Evolutionary conservation across 2,797 vertebrate species (phyloP).

Genomic region (Saxicola maurus): DNA sequence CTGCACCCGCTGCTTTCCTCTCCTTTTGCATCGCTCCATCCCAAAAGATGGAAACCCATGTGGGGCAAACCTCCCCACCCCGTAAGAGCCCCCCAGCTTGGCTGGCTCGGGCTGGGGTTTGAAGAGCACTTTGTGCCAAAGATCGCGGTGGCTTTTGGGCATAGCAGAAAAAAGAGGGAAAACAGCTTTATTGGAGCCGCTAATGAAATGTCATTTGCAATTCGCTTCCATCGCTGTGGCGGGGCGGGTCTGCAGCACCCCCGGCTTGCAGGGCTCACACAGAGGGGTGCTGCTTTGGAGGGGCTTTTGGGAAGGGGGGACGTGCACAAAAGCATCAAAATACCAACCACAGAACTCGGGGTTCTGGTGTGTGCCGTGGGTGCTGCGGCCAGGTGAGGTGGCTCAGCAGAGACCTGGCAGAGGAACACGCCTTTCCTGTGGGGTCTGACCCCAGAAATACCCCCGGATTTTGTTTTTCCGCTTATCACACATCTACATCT

Average conservation of each 20-base stretch:
- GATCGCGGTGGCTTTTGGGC: slow-evolving; percentile 2
- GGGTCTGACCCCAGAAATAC: neutral
- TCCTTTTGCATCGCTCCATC: fast-evolving
- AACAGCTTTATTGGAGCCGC: slow-evolving; percentile 65
- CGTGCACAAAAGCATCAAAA: neutral
- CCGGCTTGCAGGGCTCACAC: neutral
- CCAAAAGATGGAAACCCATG: fast-evolving
- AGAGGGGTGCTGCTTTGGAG: neutral
- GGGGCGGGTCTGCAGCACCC: neutral
- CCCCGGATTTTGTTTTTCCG: neutral
- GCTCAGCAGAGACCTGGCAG: neutral
- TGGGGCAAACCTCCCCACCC: neutral
- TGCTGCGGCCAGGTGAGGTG: neutral
- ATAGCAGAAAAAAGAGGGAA: slow-evolving; percentile 9
- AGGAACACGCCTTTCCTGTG: neutral
- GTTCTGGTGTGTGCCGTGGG: neutral
- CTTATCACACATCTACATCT: fast-evolving
- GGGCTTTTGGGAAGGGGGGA: neutral
- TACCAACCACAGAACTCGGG: fast-evolving
- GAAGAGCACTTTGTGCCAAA: neutral
- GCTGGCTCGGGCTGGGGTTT: neutral
- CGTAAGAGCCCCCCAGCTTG: neutral
- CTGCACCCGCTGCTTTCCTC: fast-evolving
- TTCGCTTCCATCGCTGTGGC: slow-evolving; percentile 41
- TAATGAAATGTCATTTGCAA: slow-evolving; percentile 72